Percentiles rank a stretch among this genome's conserved stretches.
Evolutionary conservation across 2,797 vertebrate genomes (phyloP).

Genomic region (Malurus splendens): DNA sequence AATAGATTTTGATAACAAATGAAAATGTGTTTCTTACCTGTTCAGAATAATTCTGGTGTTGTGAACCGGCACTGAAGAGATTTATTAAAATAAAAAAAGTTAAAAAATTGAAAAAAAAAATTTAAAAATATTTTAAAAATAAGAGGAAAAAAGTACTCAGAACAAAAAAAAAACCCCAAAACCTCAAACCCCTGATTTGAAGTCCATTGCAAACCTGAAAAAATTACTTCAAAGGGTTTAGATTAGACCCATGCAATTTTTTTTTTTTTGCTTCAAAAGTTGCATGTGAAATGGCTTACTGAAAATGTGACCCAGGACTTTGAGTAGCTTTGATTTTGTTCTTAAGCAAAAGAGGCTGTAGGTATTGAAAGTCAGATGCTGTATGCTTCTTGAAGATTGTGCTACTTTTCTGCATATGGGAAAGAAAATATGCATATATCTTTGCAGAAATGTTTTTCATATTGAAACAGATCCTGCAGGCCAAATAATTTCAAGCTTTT

Average conservation of each 20-base stretch:
- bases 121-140: neutral
- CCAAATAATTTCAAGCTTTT: conserved; percentile 32
- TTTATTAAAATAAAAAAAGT: neutral
- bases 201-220: neutral
- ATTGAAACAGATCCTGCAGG: conserved; percentile 42
- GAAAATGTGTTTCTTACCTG: neutral
- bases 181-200: neutral
- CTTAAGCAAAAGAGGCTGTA: neutral
- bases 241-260: neutral
- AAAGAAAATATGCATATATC: conserved; percentile 27
- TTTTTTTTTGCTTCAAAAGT: neutral
- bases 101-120: neutral
- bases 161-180: neutral
- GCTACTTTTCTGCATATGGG: neutral
- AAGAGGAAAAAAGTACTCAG: neutral
- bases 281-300: neutral
- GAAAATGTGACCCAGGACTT: neutral
- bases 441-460: conserved; percentile 7
- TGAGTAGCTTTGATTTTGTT: conserved; percentile 17
- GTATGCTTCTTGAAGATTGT: neutral
- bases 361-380: neutral
- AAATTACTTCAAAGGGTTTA: neutral
- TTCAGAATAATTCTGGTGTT: neutral
- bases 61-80: neutral
- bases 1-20: neutral